These are phyloP conservation scores for Phylloscopus whistleri DNA, from an alignment of 2,113 vertebrate species.

Conservation along the genomic window DNA sequence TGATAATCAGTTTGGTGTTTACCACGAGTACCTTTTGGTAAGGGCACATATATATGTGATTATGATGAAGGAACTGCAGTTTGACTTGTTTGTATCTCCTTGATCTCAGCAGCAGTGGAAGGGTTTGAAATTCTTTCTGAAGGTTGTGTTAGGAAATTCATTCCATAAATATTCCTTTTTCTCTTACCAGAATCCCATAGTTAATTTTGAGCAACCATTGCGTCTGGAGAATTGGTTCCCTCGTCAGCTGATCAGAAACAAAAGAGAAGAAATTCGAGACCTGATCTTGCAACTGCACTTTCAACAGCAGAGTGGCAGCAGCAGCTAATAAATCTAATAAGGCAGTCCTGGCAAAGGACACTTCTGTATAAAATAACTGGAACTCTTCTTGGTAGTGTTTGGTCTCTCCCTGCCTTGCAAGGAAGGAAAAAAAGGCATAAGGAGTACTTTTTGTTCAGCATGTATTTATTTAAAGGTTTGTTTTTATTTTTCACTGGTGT, in stretches of 20 bases:
- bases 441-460: conserved; percentile 33
- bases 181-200: conserved; percentile 85
- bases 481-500: not conserved
- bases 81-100: not conserved
- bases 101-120: not conserved
- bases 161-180: not conserved
- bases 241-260: conserved; percentile 86
- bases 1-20: not conserved
- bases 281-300: conserved; percentile 88
- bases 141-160: not conserved
- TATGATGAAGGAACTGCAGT: not conserved
- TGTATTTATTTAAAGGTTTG: conserved; percentile 51
- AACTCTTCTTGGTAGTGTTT: conserved; percentile 47
- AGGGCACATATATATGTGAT: not conserved
- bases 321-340: conserved; percentile 65
- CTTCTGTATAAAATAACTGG: conserved; percentile 9
- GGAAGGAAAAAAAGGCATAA: not conserved
- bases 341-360: conserved; percentile 3
- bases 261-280: conserved; percentile 91
- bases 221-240: conserved; percentile 89
- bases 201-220: conserved; percentile 90
- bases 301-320: conserved; percentile 78
- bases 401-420: conserved; percentile 8
- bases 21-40: not conserved
- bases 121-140: not conserved